A percentile compares a stretch with the other conserved stretches of the same genome.
These are phyloP conservation scores for Istiophorus platypterus DNA, from an alignment of 2,113 vertebrate genomes.

Conservation along the genomic window DNA sequence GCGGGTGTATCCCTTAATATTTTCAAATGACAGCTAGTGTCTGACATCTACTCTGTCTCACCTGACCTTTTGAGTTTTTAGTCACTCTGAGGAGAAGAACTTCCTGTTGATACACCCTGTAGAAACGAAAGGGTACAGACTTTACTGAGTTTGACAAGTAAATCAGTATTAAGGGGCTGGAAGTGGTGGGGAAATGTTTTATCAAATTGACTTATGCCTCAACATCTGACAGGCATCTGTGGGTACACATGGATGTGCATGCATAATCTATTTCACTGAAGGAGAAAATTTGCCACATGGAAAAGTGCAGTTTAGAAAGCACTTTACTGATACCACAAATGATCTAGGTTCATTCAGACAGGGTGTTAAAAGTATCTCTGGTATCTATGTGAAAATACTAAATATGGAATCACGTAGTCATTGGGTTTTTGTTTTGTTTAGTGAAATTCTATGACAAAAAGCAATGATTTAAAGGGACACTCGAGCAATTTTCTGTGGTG, in stretches of 20 bases:
- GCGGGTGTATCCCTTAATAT: conserved; percentile 51
- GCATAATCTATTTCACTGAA: conserved; percentile 74
- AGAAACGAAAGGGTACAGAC: conserved; percentile 38
- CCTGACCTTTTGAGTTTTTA: conserved; percentile 60
- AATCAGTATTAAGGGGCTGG: conserved; percentile 66
- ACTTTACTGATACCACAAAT: conserved; percentile 34
- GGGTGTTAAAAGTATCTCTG: not conserved
- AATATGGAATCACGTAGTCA: not conserved
- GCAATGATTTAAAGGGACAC: not conserved
- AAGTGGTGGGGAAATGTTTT: conserved; percentile 67
- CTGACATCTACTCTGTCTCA: conserved; percentile 38
- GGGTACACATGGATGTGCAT: conserved; percentile 75
- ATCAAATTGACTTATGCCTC: conserved; percentile 65
- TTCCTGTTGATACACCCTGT: conserved; percentile 34
- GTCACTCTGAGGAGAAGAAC: conserved; percentile 23
- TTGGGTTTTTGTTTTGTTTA: not conserved
- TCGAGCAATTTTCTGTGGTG: not conserved
- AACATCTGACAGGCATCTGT: conserved; percentile 78
- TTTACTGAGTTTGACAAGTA: conserved; percentile 62
- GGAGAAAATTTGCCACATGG: conserved; percentile 45
- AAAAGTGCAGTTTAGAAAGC: conserved; percentile 56
- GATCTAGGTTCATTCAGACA: not conserved
- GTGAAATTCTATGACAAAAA: not conserved
- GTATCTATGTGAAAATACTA: not conserved
- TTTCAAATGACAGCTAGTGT: conserved; percentile 57